Evolutionary conservation across 2,797 vertebrate species (phyloP).

Genomic region (Peromyscus eremicus): DNA sequence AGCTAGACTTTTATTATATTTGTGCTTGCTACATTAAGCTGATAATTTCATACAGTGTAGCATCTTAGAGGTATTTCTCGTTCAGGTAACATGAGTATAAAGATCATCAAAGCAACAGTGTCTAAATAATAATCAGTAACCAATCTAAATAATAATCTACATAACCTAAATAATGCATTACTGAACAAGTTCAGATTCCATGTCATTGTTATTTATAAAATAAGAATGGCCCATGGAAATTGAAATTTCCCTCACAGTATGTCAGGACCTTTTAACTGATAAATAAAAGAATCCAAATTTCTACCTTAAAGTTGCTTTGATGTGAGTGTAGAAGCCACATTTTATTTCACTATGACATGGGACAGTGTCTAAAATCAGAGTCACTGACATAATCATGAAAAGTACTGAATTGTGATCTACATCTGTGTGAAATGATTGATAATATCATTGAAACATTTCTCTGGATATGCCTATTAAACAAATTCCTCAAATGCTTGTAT

Average conservation of each 20-base stretch:
- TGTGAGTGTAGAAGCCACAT: background rate
- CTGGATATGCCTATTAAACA: background rate
- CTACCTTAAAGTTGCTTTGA: background rate
- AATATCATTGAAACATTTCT: background rate
- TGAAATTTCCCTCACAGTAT: background rate
- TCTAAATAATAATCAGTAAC: background rate
- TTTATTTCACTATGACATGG: background rate
- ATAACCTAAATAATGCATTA: background rate
- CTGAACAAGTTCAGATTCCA: background rate
- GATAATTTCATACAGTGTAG: background rate
- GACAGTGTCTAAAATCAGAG: background rate
- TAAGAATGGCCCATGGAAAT: background rate
- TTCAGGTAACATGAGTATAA: background rate
- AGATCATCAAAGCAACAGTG: background rate
- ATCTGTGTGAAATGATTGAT: background rate
- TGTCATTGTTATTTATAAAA: slow-evolving; percentile 22
- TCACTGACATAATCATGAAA: background rate
- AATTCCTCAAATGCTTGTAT: background rate
- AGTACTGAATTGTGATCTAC: background rate
- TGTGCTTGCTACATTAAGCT: background rate
- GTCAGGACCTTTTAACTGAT: background rate
- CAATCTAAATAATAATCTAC: background rate
- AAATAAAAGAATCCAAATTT: background rate
- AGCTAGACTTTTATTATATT: background rate
- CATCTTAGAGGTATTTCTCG: background rate